These are phyloP conservation scores for Argya squamiceps DNA, from an alignment of 2,797 vertebrate species.

Conservation along the genomic window DNA sequence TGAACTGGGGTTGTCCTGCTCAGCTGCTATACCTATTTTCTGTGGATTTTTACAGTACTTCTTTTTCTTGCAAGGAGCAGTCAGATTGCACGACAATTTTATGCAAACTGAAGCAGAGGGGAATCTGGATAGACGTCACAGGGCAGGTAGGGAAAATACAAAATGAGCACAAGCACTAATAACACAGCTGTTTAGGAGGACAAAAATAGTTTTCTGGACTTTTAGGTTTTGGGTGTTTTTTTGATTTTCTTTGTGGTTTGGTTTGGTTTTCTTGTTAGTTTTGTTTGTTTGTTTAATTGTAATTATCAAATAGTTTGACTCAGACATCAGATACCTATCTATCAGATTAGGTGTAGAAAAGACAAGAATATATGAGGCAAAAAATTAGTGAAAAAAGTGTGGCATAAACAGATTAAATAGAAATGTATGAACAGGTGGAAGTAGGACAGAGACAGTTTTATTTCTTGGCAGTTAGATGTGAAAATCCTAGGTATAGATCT, in stretches of 20 bases:
- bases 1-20: background rate
- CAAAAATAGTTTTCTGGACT: rapidly evolving
- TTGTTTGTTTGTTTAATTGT: background rate
- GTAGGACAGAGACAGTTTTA: background rate
- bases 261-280: background rate
- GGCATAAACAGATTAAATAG: background rate
- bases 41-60: background rate
- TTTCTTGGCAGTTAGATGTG: background rate
- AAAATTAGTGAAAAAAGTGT: background rate
- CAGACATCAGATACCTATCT: background rate
- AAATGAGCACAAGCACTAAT: background rate
- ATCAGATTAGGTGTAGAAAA: background rate
- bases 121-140: rapidly evolving
- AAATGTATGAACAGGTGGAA: background rate
- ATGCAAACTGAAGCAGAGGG: background rate
- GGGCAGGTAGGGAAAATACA: background rate
- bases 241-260: background rate
- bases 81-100: background rate
- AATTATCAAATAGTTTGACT: background rate
- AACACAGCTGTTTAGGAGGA: rapidly evolving
- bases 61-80: background rate
- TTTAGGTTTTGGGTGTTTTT: background rate
- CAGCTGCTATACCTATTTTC: background rate
- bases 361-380: background rate
- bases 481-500: background rate